A percentile compares a stretch with the other conserved stretches of the same genome.
These are phyloP conservation scores for Sebastes baramenuke DNA, from an alignment of 2,797 vertebrate species.

Conservation along the genomic window DNA sequence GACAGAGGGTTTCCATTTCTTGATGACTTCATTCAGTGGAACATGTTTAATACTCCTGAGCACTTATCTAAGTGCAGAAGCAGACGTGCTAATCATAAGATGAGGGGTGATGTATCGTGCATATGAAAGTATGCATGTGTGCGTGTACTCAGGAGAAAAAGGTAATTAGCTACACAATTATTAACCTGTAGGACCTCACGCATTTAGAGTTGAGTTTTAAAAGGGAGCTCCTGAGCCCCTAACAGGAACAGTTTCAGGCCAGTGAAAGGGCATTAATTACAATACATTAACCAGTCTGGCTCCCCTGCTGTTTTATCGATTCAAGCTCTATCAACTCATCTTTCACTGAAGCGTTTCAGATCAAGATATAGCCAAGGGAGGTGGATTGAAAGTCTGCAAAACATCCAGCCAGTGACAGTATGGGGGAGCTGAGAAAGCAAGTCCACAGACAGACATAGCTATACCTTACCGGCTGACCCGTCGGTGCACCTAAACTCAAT, in stretches of 20 bases:
- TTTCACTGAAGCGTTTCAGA: constrained; percentile 20
- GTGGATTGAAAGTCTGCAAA: constrained; percentile 26
- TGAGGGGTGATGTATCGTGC: constrained; percentile 1
- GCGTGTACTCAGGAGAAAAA: neutral
- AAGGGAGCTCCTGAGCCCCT: neutral
- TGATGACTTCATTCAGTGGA: constrained; percentile 64
- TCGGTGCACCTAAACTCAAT: constrained; percentile 52
- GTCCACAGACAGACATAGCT: constrained; percentile 30
- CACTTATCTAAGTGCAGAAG: constrained; percentile 49
- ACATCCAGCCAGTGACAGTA: constrained; percentile 10
- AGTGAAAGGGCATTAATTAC: constrained; percentile 29
- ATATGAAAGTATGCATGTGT: constrained; percentile 7
- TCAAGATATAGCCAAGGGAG: neutral
- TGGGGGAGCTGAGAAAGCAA: neutral
- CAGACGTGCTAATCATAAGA: constrained; percentile 58
- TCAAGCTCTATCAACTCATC: constrained; percentile 41
- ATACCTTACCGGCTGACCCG: constrained; percentile 51
- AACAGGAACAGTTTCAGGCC: constrained; percentile 16
- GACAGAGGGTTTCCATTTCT: constrained; percentile 46
- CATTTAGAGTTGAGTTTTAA: constrained; percentile 25
- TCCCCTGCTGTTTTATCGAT: constrained; percentile 19
- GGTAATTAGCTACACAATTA: constrained; percentile 32
- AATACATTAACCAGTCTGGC: constrained; percentile 2
- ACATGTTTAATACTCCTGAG: constrained; percentile 39
- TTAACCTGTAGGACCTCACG: constrained; percentile 39